phyloP scores from a whole-genome alignment of 2,113 vertebrate genomes.

The Tupaia tana region DNA sequence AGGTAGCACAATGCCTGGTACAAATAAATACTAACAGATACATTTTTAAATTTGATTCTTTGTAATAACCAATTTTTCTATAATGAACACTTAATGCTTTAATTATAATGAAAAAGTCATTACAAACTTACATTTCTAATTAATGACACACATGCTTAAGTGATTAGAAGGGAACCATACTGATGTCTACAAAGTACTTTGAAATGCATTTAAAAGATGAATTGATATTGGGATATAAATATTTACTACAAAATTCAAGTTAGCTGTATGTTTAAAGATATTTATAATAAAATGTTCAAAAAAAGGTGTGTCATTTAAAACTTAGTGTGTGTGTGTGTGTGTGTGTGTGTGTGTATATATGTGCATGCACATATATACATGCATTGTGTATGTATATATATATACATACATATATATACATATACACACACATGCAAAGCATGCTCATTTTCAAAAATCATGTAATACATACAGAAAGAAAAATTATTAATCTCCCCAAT shows the following conservation, averaged over 20 bases:
- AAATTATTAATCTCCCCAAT: background rate
- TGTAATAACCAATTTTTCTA: background rate
- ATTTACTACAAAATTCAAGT: background rate
- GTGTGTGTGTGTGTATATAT: background rate
- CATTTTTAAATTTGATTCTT: background rate
- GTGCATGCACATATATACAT: no score
- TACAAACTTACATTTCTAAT: slow-evolving; percentile 20
- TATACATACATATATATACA: background rate
- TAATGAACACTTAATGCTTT: background rate
- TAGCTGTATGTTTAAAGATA: background rate
- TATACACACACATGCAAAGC: background rate
- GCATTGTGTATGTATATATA: no score
- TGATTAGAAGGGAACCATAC: background rate
- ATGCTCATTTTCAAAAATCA: background rate
- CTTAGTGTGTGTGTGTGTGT: background rate
- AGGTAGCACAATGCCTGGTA: background rate
- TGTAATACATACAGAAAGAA: background rate
- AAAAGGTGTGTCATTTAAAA: background rate
- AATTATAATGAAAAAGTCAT: background rate
- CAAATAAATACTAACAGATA: background rate
- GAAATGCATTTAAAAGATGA: slow-evolving; percentile 4
- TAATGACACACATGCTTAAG: background rate
- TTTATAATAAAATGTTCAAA: background rate
- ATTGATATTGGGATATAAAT: background rate
- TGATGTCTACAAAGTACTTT: background rate